These are phyloP conservation scores for Mylabris sibirica DNA, from an alignment of 2,888 invertebrate genomes.

Conservation along the genomic window DNA sequence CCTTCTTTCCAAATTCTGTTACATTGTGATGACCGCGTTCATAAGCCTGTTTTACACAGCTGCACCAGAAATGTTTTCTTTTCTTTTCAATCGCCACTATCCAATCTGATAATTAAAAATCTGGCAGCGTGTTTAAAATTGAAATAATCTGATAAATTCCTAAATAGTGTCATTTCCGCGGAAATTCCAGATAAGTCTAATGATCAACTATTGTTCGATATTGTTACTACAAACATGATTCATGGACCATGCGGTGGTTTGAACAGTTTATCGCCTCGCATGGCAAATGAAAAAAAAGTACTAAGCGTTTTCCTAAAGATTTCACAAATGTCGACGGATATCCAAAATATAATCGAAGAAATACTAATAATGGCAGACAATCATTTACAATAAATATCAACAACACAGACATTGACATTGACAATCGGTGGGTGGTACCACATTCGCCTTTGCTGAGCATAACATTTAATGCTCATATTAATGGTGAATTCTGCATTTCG, in stretches of 20 bases:
- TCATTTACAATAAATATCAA: neutral
- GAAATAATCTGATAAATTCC: too few species aligned
- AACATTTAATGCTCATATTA: slow-evolving; percentile 53
- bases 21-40: too few species aligned
- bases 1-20: too few species aligned
- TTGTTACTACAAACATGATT: slow-evolving; percentile 55
- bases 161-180: slow-evolving; percentile 50
- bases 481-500: slow-evolving; percentile 58
- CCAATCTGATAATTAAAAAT: too few species aligned
- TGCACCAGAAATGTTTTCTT: too few species aligned
- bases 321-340: slow-evolving; percentile 32
- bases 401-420: neutral
- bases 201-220: slow-evolving; percentile 45
- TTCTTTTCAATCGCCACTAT: too few species aligned
- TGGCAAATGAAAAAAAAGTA: slow-evolving; percentile 54
- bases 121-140: too few species aligned
- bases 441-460: slow-evolving; percentile 23
- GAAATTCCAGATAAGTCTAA: slow-evolving; percentile 48
- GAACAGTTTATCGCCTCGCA: slow-evolving; percentile 50
- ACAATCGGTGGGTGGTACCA: neutral
- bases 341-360: slow-evolving; percentile 22
- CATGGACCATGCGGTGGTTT: slow-evolving; percentile 59
- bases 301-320: slow-evolving; percentile 40
- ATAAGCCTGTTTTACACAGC: too few species aligned
- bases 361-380: slow-evolving; percentile 5